These are phyloP conservation scores for Achroia grisella DNA, from an alignment of 1,140 invertebrate species.

Conservation along the genomic window DNA sequence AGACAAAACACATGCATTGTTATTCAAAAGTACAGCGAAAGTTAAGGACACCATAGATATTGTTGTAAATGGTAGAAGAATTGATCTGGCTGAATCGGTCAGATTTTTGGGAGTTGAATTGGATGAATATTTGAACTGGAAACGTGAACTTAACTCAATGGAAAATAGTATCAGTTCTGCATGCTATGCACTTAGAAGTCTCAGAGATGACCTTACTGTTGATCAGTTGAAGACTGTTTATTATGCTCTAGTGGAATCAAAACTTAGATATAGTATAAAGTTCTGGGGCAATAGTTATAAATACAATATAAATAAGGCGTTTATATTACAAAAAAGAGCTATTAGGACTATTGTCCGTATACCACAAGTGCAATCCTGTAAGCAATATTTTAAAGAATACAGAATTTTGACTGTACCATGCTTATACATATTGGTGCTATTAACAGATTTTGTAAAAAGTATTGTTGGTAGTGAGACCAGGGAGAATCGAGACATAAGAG, in stretches of 20 bases:
- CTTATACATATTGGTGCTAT: too few relatives aligned
- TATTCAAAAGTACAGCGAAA: not conserved
- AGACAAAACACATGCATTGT: not conserved
- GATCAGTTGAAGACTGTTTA: not conserved
- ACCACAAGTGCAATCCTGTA: not conserved
- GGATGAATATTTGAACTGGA: not conserved
- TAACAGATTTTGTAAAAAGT: too few relatives aligned
- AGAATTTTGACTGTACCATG: too few relatives aligned
- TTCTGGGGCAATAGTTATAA: slow-evolving; percentile 5
- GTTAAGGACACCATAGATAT: not conserved
- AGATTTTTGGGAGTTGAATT: not conserved
- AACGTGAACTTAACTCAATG: not conserved
- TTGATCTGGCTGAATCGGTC: not conserved
- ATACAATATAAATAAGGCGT: not conserved
- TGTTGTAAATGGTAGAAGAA: not conserved
- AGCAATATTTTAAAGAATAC: too few relatives aligned
- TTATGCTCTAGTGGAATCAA: slow-evolving; percentile 4
- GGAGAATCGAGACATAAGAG: too few relatives aligned
- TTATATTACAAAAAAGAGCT: not conserved
- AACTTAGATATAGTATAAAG: slow-evolving; percentile 4
- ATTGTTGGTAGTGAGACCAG: too few relatives aligned
- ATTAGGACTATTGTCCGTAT: not conserved
- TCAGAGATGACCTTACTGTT: not conserved
- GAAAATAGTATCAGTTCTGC: not conserved
- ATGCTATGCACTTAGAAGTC: not conserved